These are phyloP conservation scores for Phyto melanocephala DNA, from an alignment of 2,888 invertebrate species.

Conservation along the genomic window DNA sequence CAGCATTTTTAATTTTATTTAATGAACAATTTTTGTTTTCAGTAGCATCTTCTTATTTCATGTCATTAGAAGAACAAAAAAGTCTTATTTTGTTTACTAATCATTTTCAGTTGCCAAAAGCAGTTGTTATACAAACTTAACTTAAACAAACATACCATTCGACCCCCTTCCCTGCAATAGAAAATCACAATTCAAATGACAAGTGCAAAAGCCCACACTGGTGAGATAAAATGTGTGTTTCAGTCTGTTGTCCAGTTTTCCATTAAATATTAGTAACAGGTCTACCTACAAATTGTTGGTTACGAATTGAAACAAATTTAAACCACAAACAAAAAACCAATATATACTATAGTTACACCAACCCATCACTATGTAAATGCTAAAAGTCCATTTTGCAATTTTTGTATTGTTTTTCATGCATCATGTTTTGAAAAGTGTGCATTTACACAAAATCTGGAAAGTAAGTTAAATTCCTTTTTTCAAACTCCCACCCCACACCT, in stretches of 20 bases:
- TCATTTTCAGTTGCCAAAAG: not conserved
- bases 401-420: not conserved
- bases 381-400: not conserved
- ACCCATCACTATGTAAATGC: not conserved
- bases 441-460: not conserved
- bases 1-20: slow-evolving; percentile 18
- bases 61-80: not conserved
- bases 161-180: not conserved
- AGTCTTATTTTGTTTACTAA: not conserved
- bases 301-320: slow-evolving; percentile 43
- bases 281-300: slow-evolving; percentile 44
- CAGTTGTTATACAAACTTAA: not conserved
- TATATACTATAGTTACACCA: not conserved
- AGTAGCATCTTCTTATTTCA: not conserved
- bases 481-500: not conserved
- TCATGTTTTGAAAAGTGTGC: too few species aligned
- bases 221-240: not conserved
- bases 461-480: not conserved
- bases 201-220: not conserved
- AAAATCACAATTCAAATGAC: slow-evolving; percentile 11
- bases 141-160: not conserved
- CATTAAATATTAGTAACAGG: slow-evolving; percentile 22
- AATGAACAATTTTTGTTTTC: not conserved
- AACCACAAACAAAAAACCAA: slow-evolving; percentile 39
- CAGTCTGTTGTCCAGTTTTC: not conserved